Conservation (phyloP, 2,797 vertebrate species). For the Anas capensis region DNA sequence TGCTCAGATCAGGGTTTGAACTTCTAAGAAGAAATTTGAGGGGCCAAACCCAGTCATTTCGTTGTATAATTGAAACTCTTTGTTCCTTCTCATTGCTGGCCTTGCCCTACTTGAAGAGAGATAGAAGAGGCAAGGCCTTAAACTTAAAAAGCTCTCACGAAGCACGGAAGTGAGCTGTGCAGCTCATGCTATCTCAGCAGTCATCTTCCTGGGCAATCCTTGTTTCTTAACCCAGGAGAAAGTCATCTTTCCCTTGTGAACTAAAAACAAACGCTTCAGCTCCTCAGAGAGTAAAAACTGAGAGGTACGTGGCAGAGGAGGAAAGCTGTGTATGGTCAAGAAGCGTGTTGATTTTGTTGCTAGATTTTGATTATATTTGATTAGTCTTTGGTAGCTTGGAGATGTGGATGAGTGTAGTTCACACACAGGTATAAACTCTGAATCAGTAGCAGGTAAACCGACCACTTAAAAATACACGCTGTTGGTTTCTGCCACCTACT, state of each 20-base stretch:
- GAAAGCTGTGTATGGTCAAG: background rate
- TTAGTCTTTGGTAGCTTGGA: background rate
- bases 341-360: background rate
- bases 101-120: background rate
- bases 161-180: background rate
- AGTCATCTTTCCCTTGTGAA: background rate
- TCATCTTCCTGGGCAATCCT: background rate
- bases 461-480: rapidly evolving
- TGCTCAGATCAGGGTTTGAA: background rate
- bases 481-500: background rate
- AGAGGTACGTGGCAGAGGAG: background rate
- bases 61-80: background rate
- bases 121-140: rapidly evolving
- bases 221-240: background rate
- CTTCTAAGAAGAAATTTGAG: background rate
- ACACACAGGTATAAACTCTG: background rate
- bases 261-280: background rate
- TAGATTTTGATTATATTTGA: background rate
- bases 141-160: background rate
- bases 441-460: background rate
- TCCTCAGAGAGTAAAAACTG: rapidly evolving
- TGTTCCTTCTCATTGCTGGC: background rate
- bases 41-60: background rate
- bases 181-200: background rate
- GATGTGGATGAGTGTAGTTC: background rate